Base-by-base conservation (phyloP, 2,888 invertebrate species). In the Spodoptera exigua region DNA sequence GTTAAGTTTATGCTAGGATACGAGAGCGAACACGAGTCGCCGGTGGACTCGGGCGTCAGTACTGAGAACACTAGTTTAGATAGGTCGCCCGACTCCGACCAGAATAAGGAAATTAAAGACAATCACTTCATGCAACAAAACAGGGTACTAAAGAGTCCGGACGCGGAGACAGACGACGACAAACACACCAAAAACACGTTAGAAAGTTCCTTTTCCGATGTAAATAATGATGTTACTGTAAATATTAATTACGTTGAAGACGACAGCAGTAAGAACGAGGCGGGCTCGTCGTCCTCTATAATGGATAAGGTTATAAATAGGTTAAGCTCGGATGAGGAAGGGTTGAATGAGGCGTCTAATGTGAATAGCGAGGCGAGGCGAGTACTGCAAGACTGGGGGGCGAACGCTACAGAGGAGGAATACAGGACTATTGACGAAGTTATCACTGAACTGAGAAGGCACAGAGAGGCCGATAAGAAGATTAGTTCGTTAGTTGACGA, bases 1-100 rank as follows among this genome's bases (percentile, higher is more conserved):
- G 91, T 94, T 13, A 93, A 92, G 70, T 94, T 94, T 70, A 90
- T 92, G 87, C 78, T 94, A 46, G 94, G 94, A 2, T 93, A 94
- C 37, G 94, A 94, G 36, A 94, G 94, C 58, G 94, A 94, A 10
- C 93, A 92, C 61, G 92, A 92, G 66, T 93, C 93, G 36, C 90
- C 93, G 0, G 92, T 75, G 0, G 96, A 96, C 83, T 96, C 96
- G 0, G 96, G 96, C 0, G 96, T 96, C 48, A 96, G 96, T 80
- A 96, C 96, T 18, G 96, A 96, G 84, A 96, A 96, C 69, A 96
- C 96, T 32, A 96, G 96, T 76, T 87, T 96, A 79, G 96, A 96
- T 83, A 89, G 95, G 79, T 95, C 95, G 10, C 96, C 96, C 0
- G 96, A 95, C 61, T 89, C 95, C 2, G 95, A 96, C 59, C 87